Base-by-base conservation (phyloP, 1,140 invertebrate species). In the Drosophila seguyi region DNA sequence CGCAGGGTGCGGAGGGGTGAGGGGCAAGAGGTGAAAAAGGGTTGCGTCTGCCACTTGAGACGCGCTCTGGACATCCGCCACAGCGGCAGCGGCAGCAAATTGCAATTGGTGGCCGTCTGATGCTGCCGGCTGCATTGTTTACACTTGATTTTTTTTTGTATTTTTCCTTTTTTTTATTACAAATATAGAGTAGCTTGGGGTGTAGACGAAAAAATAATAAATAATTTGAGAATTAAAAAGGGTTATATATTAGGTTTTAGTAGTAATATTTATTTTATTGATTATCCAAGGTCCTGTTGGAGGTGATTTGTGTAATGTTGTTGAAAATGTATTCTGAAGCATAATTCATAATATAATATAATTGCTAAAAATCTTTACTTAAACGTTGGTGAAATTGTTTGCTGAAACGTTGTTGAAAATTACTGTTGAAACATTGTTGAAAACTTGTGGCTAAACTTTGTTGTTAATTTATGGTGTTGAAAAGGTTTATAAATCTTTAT, bases 31-130 rank as follows among this genome's bases (percentile, higher is more conserved):
- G 58, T 62, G 65, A 22, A 39, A 78, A 58, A 41, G 62, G 67
- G 63, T 55, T 72, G 81, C 59, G 63, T 79, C 63, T 63, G 79
- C 83, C 84, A 87, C 84, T 87, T 87, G 84, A 87, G 84, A 87
- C 84, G 68, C 74, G 71, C 48, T 61, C 56, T 75, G 72, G 60
- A 55, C 47, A 42, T 55, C 58, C 71, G 59, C 60, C 66, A 86
- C 71, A 53, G 63, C 62, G 86, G 81, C 71, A 53, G 63, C 62
- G 86, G 81, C 75, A 83, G 86, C 73, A 88, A 87, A 87, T 82
- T 88, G 84, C 85, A 87, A 87, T 88, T 88, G 84, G 72, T 73
- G 50, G 69, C 67, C 57, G 67, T 58, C 67, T 74, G 76, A 65
- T 79, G 77, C 27, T 66, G 56, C 61, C 55, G 65, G 57, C 72